Evolutionary conservation across 2,113 vertebrate genomes (phyloP), one percentile per base, ranked within the genome.

Genomic region (Turnix velox): DNA sequence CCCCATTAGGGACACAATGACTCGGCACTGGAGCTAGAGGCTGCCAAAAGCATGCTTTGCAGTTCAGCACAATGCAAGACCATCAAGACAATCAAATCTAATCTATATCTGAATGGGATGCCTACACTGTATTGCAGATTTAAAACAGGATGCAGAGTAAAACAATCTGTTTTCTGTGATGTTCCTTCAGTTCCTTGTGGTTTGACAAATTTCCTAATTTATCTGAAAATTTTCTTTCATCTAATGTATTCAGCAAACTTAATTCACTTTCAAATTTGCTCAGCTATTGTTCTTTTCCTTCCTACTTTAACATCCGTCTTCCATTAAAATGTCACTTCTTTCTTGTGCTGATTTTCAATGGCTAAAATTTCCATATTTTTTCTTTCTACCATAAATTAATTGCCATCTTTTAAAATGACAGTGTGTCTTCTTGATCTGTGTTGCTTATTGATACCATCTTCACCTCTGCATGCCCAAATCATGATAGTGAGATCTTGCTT

Each of bases 91-190:
- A 33, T 35, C 18, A 59, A 62, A 65, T 30, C 5, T 57, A 40
- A 18, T 19, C 17, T 59, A 4, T 43, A 18, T 25, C 52, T 74
- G 15, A 71, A 31, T 28, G 14, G 28, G 40, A 27, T n/a, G 20
- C 33, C 57, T 73, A 23, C 18, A 54, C 8, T 11, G 19, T 24
- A 33, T 12, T 73, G 9, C 39, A 35, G 5, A 3, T 52, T 80
- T n/a, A 63, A 81, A 71, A 58, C 7, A 25, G 5, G 11, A 24
- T 62, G 35, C 22, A 67, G 75, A 87, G 19, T 58, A 54, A 66
- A 17, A 0, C 4, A 24, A 4, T 30, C 24, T 0, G 0, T 39
- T 86, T 61, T 59, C 28, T 48, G 15, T 14, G 5, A 16, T 80
- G 9, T 40, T 59, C 9, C n/a, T 85, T 87, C 66, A 42, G 6